These are phyloP conservation scores for Chiroxiphia lanceolata DNA, from an alignment of 2,797 vertebrate species.

Conservation along the genomic window DNA sequence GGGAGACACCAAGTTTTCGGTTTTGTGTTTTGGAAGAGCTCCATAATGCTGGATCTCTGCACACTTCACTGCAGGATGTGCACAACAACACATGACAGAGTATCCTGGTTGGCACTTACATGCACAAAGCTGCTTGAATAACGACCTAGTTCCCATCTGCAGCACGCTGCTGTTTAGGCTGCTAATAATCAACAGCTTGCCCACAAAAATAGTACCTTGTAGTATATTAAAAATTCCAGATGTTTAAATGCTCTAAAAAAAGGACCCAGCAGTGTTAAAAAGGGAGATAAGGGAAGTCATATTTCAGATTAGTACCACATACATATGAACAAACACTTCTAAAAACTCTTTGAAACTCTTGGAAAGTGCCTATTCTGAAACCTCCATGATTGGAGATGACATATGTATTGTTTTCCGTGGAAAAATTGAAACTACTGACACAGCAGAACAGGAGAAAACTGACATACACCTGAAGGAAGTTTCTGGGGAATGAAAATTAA, in stretches of 20 bases:
- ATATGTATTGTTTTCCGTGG: not conserved
- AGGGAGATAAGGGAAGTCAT: not conserved
- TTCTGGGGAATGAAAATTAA: not conserved
- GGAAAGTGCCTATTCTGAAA: not conserved
- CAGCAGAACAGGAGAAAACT: not conserved
- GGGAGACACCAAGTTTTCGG: not conserved
- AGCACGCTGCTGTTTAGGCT: not conserved
- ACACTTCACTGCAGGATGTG: not conserved
- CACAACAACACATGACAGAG: not conserved
- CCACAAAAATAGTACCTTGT: not conserved
- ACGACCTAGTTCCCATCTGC: not conserved
- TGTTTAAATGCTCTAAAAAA: not conserved
- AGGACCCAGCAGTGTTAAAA: not conserved
- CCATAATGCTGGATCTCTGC: not conserved
- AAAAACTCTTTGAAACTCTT: not conserved
- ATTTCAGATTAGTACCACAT: not conserved
- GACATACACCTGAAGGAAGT: not conserved
- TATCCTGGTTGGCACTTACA: not conserved
- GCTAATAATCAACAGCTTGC: not conserved
- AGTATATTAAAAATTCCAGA: not conserved
- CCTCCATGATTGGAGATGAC: not conserved
- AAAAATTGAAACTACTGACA: not conserved
- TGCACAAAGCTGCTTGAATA: not conserved
- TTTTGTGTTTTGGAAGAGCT: conserved; percentile 14
- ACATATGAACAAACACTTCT: not conserved